A percentile compares a stretch with the other conserved stretches of the same genome.
phyloP scores from a whole-genome alignment of 35 echinoderm and acorn worm genomes.

The Lytechinus pictus region DNA sequence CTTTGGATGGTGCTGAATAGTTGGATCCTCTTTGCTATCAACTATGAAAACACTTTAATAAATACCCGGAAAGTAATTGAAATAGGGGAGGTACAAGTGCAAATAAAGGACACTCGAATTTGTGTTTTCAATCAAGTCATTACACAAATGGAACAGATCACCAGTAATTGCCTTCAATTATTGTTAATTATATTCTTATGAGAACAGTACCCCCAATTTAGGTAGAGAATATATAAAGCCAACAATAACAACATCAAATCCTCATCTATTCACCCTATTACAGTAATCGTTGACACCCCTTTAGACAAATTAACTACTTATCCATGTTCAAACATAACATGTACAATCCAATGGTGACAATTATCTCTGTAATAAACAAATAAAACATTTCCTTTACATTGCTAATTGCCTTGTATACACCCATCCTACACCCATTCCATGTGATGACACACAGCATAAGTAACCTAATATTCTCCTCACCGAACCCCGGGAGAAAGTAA shows the following conservation, averaged over 20 bases:
- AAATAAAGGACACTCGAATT: neutral
- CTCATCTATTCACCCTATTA: neutral
- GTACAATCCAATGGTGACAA: neutral
- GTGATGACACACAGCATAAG: constrained; percentile 26
- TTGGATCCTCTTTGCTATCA: neutral
- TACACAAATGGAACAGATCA: neutral
- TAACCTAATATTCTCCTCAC: neutral
- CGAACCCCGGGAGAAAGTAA: neutral
- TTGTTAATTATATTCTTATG: neutral
- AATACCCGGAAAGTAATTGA: neutral
- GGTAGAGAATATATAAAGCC: neutral
- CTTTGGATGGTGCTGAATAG: neutral
- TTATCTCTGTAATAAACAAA: neutral
- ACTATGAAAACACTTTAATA: neutral
- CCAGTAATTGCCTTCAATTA: neutral
- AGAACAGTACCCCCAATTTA: neutral
- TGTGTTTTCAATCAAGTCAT: neutral
- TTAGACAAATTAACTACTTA: neutral
- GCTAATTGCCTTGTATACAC: neutral
- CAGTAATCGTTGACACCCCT: neutral
- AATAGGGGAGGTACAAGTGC: neutral
- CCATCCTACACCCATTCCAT: constrained; percentile 11
- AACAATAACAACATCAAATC: neutral
- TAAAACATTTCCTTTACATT: neutral
- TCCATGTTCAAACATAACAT: neutral